Evolutionary conservation across 2,888 invertebrate genomes (phyloP).

Genomic region (Eupithecia centaureata): DNA sequence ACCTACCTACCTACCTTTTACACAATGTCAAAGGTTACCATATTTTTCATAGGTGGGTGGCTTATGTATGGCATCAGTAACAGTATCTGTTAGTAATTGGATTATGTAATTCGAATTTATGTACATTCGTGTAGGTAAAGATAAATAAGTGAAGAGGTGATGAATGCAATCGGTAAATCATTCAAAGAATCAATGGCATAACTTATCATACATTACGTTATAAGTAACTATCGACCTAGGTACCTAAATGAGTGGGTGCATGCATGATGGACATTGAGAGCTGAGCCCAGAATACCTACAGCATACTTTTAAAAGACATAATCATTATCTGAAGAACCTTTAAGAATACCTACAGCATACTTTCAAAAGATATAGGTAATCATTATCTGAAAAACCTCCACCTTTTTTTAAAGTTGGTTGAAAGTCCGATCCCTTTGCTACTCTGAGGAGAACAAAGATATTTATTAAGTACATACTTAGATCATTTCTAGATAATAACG

Average conservation of each 20-base stretch:
- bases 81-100: constrained; percentile 4
- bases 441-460: no score
- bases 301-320: no score
- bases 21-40: not conserved
- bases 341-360: no score
- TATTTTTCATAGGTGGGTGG: not conserved
- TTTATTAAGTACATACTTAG: no score
- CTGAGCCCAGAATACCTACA: no score
- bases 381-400: no score
- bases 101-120: constrained; percentile 1
- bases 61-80: not conserved
- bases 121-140: not conserved
- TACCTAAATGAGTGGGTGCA: not conserved
- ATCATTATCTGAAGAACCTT: no score
- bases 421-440: no score
- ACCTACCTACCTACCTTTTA: no score
- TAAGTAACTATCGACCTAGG: not conserved
- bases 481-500: no score
- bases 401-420: no score
- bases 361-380: no score
- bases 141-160: constrained; percentile 4
- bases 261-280: not conserved
- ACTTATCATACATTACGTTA: not conserved
- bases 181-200: not conserved
- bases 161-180: constrained; percentile 4